Base-by-base conservation (phyloP, 2,113 vertebrate species). In the Silurus asotus region DNA sequence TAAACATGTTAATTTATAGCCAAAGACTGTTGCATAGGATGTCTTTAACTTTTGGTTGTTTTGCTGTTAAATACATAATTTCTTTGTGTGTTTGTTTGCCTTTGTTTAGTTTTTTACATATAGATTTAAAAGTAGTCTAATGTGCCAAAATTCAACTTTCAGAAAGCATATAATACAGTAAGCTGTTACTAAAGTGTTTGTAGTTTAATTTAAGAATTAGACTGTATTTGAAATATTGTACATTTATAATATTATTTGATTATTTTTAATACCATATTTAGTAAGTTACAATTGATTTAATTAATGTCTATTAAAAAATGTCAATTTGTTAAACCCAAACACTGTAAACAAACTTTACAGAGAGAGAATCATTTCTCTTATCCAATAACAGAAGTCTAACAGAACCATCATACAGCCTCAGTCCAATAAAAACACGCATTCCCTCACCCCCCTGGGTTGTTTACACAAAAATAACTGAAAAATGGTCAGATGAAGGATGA, bases 391-490 rank as follows among this genome's bases (percentile, higher is more conserved):
- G 59, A 78, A 56, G 86, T 85, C 74, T 59, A 53, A 64, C 55
- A 49, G 69, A 87, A 86, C 70, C n/a, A 69, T 62, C 82, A 65
- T 84, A 70, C 75, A 81, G 86, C 70, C 84, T 84, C 89, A 89
- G 53, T 84, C 70, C 82, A 91, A 90, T 90, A 83, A 88, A 13
- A 84, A 69, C 37, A 37, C 53, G 59, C 56, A 74, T 59, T 72
- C n/a, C 72, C 49, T 28, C 51, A 61, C 45, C 11, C 20, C 20
- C n/a, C 25, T 64, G 15, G 19, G 45, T 55, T 45, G 78, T 86
- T 77, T n/a, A 48, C 69, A 49, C 72, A 62, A 81, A 88, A 83
- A 80, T 10, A 85, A 87, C 89, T 87, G 74, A 90, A 87, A 88
- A 81, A 81, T 70, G 61, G 69, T 80, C 49, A 64, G 84, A 86